Percentiles rank a stretch among this genome's conserved stretches.
Conservation (phyloP, 2,888 invertebrate genomes). For the Drosophila mulleri region DNA sequence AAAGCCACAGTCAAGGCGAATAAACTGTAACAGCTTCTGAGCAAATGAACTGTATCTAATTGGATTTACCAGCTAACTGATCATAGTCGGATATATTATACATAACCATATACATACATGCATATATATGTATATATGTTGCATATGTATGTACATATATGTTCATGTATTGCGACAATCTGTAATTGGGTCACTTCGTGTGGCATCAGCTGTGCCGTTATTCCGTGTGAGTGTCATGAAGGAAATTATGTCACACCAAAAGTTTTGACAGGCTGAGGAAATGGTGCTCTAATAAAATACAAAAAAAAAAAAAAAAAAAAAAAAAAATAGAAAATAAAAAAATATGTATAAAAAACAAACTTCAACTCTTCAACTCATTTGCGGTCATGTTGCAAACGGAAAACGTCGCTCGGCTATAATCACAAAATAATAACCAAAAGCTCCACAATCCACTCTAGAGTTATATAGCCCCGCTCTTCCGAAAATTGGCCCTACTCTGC, state of each 20-base stretch:
- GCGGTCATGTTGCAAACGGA: slow-evolving; percentile 64
- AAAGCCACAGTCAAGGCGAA: slow-evolving; percentile 60
- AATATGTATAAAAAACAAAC: slow-evolving; percentile 5
- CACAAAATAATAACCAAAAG: slow-evolving; percentile 65
- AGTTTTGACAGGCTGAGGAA: slow-evolving; percentile 49
- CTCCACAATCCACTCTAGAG: slow-evolving; percentile 42
- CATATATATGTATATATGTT: background rate
- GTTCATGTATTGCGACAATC: slow-evolving; percentile 8
- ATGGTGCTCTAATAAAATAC: slow-evolving; percentile 51
- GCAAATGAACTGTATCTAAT: slow-evolving; percentile 48
- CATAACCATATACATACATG: background rate
- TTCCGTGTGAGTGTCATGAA: slow-evolving; percentile 41
- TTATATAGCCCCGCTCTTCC: slow-evolving; percentile 27
- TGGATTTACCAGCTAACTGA: slow-evolving; percentile 50
- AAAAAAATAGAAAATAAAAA: background rate
- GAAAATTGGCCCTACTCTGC: slow-evolving; percentile 41
- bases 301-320: slow-evolving; percentile 7
- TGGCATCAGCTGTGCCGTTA: slow-evolving; percentile 50
- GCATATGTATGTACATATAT: background rate
- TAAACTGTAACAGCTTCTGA: slow-evolving; percentile 57
- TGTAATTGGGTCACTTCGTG: slow-evolving; percentile 46
- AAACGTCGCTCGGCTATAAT: slow-evolving; percentile 59
- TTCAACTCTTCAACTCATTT: slow-evolving; percentile 44
- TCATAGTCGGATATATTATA: slow-evolving; percentile 3
- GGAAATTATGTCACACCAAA: slow-evolving; percentile 61